Evolutionary conservation across 1,140 invertebrate species (phyloP).

Genomic region (Wasmannia auropunctata): DNA sequence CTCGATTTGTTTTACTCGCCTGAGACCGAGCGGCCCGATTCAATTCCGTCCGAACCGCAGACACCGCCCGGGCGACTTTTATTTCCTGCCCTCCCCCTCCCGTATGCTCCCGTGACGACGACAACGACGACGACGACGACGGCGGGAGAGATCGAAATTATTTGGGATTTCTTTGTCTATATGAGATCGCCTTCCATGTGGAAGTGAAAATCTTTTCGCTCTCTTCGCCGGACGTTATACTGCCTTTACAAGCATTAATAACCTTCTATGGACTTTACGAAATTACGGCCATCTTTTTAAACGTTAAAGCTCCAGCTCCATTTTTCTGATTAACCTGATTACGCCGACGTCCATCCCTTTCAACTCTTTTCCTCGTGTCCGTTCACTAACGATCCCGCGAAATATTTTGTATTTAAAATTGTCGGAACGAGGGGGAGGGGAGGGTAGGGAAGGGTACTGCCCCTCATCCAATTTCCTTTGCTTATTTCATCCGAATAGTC

Average conservation of each 20-base stretch:
- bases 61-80: constrained; percentile 29
- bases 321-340: constrained; percentile 26
- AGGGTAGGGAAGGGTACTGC: constrained; percentile 12
- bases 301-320: background rate
- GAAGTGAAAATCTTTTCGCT: background rate
- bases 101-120: too few species aligned
- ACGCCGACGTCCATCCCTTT: background rate
- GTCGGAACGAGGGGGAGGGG: constrained; percentile 6
- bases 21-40: constrained; percentile 56
- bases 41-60: constrained; percentile 54
- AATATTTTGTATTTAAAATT: constrained; percentile 70
- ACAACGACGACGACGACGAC: too few species aligned
- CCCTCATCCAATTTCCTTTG: constrained; percentile 67
- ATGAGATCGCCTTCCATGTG: background rate
- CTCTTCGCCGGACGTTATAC: too few species aligned
- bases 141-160: constrained; percentile 11
- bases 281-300: background rate
- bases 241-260: background rate
- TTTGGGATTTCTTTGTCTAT: constrained; percentile 34
- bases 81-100: constrained; percentile 21
- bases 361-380: background rate
- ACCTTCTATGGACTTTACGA: background rate
- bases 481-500: constrained; percentile 57
- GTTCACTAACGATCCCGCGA: constrained; percentile 42
- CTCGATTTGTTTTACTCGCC: constrained; percentile 55